A percentile compares a stretch with the other conserved stretches of the same genome.
phyloP scores from a whole-genome alignment of 2,797 vertebrate species.

The Rhincodon typus region DNA sequence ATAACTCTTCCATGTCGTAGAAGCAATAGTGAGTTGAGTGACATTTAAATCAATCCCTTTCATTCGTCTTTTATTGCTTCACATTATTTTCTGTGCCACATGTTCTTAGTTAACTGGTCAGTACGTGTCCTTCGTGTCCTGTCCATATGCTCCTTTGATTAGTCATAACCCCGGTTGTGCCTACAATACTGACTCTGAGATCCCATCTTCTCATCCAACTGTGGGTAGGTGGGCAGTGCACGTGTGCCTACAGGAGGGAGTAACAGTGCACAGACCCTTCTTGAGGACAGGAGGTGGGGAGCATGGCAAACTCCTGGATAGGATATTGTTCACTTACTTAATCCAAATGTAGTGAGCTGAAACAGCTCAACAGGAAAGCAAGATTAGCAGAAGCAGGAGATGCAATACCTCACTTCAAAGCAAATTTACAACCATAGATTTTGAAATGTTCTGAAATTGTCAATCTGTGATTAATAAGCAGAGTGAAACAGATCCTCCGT shows the following conservation, averaged over 20 bases:
- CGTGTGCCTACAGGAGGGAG: background rate
- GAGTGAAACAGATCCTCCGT: background rate
- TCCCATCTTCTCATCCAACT: background rate
- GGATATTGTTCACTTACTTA: background rate
- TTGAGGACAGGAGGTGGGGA: background rate
- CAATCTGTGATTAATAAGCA: background rate
- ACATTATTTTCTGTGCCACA: constrained; percentile 9
- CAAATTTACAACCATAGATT: background rate
- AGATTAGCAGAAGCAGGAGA: background rate
- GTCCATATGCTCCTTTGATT: background rate
- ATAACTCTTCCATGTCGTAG: constrained; percentile 18
- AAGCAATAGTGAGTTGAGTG: background rate
- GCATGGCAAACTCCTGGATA: too few species aligned
- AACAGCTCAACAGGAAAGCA: background rate
- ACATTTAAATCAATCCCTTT: constrained; percentile 32
- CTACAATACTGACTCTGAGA: background rate
- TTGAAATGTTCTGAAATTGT: too few species aligned
- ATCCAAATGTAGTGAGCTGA: background rate
- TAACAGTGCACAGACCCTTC: background rate
- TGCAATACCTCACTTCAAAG: background rate
- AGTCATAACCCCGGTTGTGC: background rate
- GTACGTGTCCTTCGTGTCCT: background rate
- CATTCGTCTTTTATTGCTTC: constrained; percentile 22
- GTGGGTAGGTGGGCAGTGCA: too few species aligned
- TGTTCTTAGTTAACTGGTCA: background rate